Conservation (phyloP, 1,140 invertebrate genomes). For the Orius laevigatus region DNA sequence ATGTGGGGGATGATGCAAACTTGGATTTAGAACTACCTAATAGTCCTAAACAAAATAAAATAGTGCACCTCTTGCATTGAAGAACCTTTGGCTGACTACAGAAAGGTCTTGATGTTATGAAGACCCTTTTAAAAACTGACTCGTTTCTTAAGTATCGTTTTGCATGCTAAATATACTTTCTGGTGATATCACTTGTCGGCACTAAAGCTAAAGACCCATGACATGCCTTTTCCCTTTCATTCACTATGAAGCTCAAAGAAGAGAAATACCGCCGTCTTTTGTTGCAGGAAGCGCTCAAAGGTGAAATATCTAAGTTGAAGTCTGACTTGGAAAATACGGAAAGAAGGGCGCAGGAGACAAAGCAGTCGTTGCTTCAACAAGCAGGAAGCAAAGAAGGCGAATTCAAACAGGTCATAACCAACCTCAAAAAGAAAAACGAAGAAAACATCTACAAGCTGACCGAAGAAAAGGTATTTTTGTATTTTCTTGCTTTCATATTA, state of each 20-base stretch:
- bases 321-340: conserved; percentile 61
- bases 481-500: neutral
- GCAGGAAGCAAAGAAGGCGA: conserved; percentile 56
- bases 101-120: too few species aligned
- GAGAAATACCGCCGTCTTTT: neutral
- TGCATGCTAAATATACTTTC: too few species aligned
- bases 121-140: too few species aligned
- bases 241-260: neutral
- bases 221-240: neutral
- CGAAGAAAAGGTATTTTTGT: conserved; percentile 46
- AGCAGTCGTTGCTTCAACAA: conserved; percentile 48
- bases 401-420: conserved; percentile 52
- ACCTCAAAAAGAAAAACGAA: conserved; percentile 52
- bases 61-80: too few species aligned
- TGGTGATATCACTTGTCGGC: too few species aligned
- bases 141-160: too few species aligned
- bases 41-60: too few species aligned
- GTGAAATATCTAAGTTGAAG: conserved; percentile 40
- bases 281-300: conserved; percentile 46
- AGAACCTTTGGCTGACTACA: too few species aligned
- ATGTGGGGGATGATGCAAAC: too few species aligned
- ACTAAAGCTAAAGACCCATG: neutral
- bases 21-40: too few species aligned
- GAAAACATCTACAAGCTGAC: conserved; percentile 54
- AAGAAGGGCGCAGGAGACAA: conserved; percentile 53